Base-by-base conservation (phyloP, 2,888 invertebrate genomes). In the Pharmacophagus antenor region DNA sequence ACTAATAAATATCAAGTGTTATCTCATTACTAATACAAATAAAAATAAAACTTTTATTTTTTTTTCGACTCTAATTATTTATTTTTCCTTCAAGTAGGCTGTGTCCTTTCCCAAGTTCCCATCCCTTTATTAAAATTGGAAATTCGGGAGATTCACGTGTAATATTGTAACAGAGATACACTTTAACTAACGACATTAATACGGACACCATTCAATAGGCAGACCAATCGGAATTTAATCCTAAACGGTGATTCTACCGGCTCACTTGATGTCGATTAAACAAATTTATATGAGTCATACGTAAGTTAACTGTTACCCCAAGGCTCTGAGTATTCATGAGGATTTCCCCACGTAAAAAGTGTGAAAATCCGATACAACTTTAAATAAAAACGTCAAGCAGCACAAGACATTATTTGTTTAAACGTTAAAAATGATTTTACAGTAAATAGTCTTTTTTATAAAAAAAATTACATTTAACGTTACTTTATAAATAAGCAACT, bases 271-370 rank as follows among this genome's bases (percentile, higher is more conserved):
- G 15, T 15, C n/a, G n/a, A n/a, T 4, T n/a, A 15, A 37, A 37
- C n/a, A n/a, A 2, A 6, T 15, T 1, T 15, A n/a, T n/a, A n/a
- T 37, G 37, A 37, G 15, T 37, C 37, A 37, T 37, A 37, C 37
- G 37, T 37, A 31, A 27, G 12, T 12, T 31, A 37, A 37, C 37
- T 5, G n/a, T 37, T 37, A n/a, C 37, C 37, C 4, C 37, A 37
- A 37, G 6, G 37, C 15, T n/a, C n/a, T 37, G n/a, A 37, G n/a
- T n/a, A 37, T n/a, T 37, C 37, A n/a, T n/a, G n/a, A 37, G 37
- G 37, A 37, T 37, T 37, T 37, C 37, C 37, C 37, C 37, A n/a
- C 37, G 37, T n/a, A 37, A 37, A 37, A 37, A n/a, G 31, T 31
- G 10, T 31, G 37, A 37, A n/a, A 37, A 37, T 2, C 2, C 15